Evolutionary conservation across 2,113 vertebrate genomes (phyloP).

Genomic region (Potamarius usumacintae): DNA sequence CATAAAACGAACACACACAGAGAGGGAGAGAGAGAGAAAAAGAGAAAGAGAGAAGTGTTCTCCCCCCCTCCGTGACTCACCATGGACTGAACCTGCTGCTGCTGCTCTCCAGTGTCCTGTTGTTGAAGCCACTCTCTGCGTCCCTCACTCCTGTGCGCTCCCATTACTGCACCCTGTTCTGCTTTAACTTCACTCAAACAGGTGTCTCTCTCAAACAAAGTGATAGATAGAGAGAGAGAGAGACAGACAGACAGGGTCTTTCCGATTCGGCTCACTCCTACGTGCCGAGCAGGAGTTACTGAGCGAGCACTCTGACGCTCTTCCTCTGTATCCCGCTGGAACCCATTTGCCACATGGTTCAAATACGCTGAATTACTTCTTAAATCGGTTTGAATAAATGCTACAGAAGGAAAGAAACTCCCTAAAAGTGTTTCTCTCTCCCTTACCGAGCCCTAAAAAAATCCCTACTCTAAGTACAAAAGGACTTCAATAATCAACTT

Average conservation of each 20-base stretch:
- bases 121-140: constrained; percentile 69
- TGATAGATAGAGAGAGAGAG: too few species aligned
- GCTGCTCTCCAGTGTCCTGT: constrained; percentile 62
- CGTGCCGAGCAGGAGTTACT: too few species aligned
- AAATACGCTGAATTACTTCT: background rate
- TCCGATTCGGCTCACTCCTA: background rate
- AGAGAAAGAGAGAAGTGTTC: background rate
- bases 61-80: constrained; percentile 50
- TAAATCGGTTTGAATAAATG: background rate
- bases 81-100: constrained; percentile 56
- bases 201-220: background rate
- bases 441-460: background rate
- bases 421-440: background rate
- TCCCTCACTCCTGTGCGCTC: constrained; percentile 72
- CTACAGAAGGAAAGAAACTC: background rate
- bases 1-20: background rate
- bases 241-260: background rate
- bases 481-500: constrained; percentile 12
- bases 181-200: background rate
- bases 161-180: constrained; percentile 58
- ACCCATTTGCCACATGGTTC: background rate
- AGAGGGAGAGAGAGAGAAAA: background rate
- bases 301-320: background rate
- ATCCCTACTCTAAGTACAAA: background rate
- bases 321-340: background rate